Percentiles rank a stretch among this genome's conserved stretches.
These are phyloP conservation scores for Eulithis prunata DNA, from an alignment of 2,888 invertebrate species.

Conservation along the genomic window DNA sequence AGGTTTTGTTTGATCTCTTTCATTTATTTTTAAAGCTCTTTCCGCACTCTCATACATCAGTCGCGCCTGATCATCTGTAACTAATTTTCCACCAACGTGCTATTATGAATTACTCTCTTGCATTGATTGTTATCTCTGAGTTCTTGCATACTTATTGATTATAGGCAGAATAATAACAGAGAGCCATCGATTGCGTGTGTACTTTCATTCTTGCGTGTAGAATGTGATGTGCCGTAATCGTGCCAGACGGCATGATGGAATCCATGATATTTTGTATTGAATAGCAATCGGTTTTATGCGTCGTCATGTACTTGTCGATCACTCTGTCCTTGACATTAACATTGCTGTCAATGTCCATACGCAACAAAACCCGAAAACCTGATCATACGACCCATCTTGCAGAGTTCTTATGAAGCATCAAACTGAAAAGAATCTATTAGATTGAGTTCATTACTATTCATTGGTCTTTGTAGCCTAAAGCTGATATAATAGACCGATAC, in stretches of 20 bases:
- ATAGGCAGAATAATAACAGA: slow-evolving; percentile 55
- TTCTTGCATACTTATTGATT: slow-evolving; percentile 52
- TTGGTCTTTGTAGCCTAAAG: background rate
- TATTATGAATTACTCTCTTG: slow-evolving; percentile 36
- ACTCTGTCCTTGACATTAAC: slow-evolving; percentile 35
- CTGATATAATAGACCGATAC: background rate
- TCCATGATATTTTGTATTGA: slow-evolving; percentile 31
- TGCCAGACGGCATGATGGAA: slow-evolving; percentile 33
- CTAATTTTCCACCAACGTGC: slow-evolving; percentile 25
- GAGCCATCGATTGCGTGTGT: slow-evolving; percentile 58
- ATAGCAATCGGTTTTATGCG: slow-evolving; percentile 16
- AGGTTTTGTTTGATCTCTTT: too few species aligned
- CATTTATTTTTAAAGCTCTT: too few species aligned
- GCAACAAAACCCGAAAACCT: background rate
- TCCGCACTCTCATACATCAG: slow-evolving; percentile 7
- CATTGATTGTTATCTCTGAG: slow-evolving; percentile 43
- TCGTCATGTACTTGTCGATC: slow-evolving; percentile 23
- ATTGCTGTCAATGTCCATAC: background rate
- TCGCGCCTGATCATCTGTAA: slow-evolving; percentile 18
- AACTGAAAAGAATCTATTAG: background rate
- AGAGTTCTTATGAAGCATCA: background rate
- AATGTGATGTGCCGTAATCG: slow-evolving; percentile 45
- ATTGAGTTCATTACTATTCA: background rate
- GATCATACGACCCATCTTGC: background rate
- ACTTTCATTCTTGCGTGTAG: slow-evolving; percentile 57